Percentiles rank a stretch among this genome's conserved stretches.
These are phyloP conservation scores for Drosophila antonietae DNA, from an alignment of 2,888 invertebrate genomes.

Conservation along the genomic window DNA sequence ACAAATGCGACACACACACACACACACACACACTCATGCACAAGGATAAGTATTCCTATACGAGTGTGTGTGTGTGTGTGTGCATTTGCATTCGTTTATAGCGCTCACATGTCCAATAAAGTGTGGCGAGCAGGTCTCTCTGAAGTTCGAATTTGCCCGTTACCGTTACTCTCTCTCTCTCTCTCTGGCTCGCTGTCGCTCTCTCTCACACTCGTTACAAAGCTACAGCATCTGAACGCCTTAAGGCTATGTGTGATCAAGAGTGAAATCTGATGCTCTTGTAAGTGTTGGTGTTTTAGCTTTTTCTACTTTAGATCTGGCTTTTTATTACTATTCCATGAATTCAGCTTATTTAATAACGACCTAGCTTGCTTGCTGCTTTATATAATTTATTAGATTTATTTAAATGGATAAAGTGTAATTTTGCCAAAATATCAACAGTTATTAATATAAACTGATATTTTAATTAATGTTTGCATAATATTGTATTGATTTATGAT, in stretches of 20 bases:
- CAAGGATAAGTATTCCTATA: constrained; percentile 31
- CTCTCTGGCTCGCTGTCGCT: not conserved
- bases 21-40: constrained; percentile 18
- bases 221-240: not conserved
- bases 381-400: not conserved
- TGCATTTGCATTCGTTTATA: constrained; percentile 26
- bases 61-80: constrained; percentile 11
- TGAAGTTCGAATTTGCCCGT: not conserved
- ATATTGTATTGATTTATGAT: too few relatives aligned
- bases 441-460: not conserved
- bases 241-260: not conserved
- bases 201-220: not conserved
- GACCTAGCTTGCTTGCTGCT: not conserved
- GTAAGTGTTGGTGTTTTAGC: not conserved
- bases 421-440: not conserved
- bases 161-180: constrained; percentile 4
- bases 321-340: not conserved
- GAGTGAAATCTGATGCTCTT: not conserved
- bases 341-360: not conserved
- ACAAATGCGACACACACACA: constrained; percentile 57
- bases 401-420: not conserved
- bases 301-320: not conserved
- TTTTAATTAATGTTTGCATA: not conserved
- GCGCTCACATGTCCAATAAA: constrained; percentile 28
- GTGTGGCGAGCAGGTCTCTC: not conserved